Evolutionary conservation across 2,888 invertebrate species (phyloP).

Genomic region (Parasteatoda lunata): DNA sequence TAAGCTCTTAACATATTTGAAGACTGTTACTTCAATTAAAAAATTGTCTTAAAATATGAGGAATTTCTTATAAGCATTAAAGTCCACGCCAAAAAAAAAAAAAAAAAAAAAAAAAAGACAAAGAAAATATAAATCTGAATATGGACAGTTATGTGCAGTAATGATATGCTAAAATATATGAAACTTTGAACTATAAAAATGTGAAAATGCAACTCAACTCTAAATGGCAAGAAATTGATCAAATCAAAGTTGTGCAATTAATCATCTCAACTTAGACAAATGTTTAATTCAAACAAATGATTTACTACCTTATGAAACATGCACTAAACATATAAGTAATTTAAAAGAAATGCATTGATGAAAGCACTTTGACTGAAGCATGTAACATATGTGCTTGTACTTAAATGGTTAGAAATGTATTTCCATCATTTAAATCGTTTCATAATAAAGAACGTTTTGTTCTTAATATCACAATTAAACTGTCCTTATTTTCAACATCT

Average conservation of each 20-base stretch:
- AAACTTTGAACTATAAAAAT: constrained; percentile 53
- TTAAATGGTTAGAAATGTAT: constrained; percentile 13
- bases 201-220: constrained; percentile 17
- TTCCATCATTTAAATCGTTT: neutral
- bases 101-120: neutral
- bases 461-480: constrained; percentile 27
- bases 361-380: neutral
- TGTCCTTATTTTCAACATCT: neutral
- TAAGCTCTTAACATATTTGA: too few species aligned
- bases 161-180: constrained; percentile 32
- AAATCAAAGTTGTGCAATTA: neutral
- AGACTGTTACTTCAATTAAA: too few species aligned
- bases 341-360: neutral
- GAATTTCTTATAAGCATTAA: neutral
- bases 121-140: neutral
- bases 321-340: neutral
- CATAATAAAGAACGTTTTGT: constrained; percentile 23
- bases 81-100: neutral
- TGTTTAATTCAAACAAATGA: constrained; percentile 6
- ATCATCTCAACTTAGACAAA: neutral
- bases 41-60: too few species aligned
- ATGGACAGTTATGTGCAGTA: constrained; percentile 20
- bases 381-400: neutral
- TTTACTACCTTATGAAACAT: neutral
- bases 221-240: neutral